A percentile compares a stretch with the other conserved stretches of the same genome.
These are phyloP conservation scores for Rattus norvegicus DNA, from an alignment of 2,113 vertebrate species.

Conservation along the genomic window GRCr8 NC_086022.1:52002501-52003000, in stretches of 20 bases:
- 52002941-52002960: not conserved
- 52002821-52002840: not conserved
- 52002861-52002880: not conserved
- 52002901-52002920: not conserved
- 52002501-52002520: not conserved
- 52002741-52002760: not conserved
- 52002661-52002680: conserved; percentile 14
- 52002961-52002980: not conserved
- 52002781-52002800: not conserved
- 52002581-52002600: not conserved
- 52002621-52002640: not conserved
- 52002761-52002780: not conserved
- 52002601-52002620: not conserved
- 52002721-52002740: not conserved
- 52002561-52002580: not conserved
- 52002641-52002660: not conserved
- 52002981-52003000: not conserved
- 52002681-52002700: not conserved
- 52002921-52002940: not conserved
- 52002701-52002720: not conserved
- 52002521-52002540: not conserved
- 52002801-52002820: too few species aligned
- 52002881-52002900: conserved; percentile 15
- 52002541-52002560: not conserved
- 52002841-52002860: not conserved